Percentiles rank a stretch among this genome's conserved stretches.
These are phyloP conservation scores for Rambutsinella grinnellia DNA, from an alignment of 2,888 invertebrate genomes.

Conservation along the genomic window DNA sequence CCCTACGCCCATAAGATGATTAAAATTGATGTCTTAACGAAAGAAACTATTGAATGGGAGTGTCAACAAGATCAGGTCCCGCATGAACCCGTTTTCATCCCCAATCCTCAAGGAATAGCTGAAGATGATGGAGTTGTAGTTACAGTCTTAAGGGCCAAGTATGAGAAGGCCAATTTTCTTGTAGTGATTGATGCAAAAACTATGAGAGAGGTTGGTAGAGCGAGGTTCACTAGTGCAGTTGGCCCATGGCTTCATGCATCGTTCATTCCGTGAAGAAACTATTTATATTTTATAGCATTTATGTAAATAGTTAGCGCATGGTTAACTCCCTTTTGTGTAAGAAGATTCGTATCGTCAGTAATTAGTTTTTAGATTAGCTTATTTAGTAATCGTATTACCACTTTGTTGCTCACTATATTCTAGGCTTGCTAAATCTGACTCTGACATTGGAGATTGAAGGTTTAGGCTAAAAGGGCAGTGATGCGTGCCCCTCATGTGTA, in stretches of 20 bases:
- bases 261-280: slow-evolving; percentile 51
- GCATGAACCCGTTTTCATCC: slow-evolving; percentile 71
- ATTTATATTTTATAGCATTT: slow-evolving; percentile 1
- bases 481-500: no score
- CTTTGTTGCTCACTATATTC: no score
- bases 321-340: no score
- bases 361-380: no score
- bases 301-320: background rate
- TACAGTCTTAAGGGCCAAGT: slow-evolving; percentile 66
- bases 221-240: slow-evolving; percentile 66
- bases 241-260: slow-evolving; percentile 67
- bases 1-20: slow-evolving; percentile 67
- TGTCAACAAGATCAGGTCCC: slow-evolving; percentile 68
- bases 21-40: slow-evolving; percentile 69
- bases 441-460: no score
- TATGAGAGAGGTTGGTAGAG: slow-evolving; percentile 69
- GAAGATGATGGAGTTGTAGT: slow-evolving; percentile 71
- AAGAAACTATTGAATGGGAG: slow-evolving; percentile 68
- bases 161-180: slow-evolving; percentile 65
- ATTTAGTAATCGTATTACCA: no score
- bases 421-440: no score
- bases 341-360: no score
- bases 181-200: slow-evolving; percentile 68
- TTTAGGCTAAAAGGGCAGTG: no score
- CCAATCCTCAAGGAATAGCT: slow-evolving; percentile 67